phyloP scores from a whole-genome alignment of 2,113 vertebrate species.

The Pygathrix nemaeus region DNA sequence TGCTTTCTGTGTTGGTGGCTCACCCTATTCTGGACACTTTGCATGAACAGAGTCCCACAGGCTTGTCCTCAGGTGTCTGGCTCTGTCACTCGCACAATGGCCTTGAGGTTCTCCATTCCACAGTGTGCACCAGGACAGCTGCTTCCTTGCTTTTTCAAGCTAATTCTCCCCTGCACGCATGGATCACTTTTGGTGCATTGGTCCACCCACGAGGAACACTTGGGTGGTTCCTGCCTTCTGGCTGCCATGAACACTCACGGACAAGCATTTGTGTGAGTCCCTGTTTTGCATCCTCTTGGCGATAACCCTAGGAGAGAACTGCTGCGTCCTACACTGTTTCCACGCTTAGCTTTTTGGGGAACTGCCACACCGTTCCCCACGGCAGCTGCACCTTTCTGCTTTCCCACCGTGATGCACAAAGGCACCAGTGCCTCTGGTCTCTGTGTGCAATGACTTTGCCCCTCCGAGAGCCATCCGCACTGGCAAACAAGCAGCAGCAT shows the following conservation, averaged over 20 bases:
- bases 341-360: background rate
- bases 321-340: fast-evolving
- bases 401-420: fast-evolving
- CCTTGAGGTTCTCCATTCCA: fast-evolving
- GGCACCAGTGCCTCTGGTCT: background rate
- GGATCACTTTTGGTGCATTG: fast-evolving
- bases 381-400: fast-evolving
- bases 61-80: background rate
- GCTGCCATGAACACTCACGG: fast-evolving
- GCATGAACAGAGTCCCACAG: fast-evolving
- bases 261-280: fast-evolving
- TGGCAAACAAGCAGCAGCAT: too few relatives aligned
- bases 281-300: fast-evolving
- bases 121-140: fast-evolving
- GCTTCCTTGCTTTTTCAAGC: fast-evolving
- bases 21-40: fast-evolving
- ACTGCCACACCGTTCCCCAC: fast-evolving
- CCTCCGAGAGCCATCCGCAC: fast-evolving
- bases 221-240: too few relatives aligned
- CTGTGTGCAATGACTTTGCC: too few relatives aligned
- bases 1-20: background rate
- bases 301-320: fast-evolving
- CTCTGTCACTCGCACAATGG: background rate
- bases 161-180: fast-evolving
- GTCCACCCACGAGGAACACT: fast-evolving